These are phyloP conservation scores for Anser cygnoides DNA, from an alignment of 2,113 vertebrate species.

Conservation along the genomic window DNA sequence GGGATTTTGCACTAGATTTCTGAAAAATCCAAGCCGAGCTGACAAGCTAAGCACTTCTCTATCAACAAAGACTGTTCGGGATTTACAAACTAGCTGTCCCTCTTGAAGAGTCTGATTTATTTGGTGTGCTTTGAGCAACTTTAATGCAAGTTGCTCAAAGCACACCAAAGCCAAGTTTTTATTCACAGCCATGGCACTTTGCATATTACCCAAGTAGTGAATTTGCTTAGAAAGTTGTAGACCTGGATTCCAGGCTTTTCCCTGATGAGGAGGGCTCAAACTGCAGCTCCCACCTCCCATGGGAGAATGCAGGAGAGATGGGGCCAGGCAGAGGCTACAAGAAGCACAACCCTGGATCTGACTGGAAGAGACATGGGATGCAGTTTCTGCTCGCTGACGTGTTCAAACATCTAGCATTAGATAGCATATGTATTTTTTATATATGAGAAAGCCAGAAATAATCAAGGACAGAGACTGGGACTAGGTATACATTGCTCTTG, in stretches of 20 bases:
- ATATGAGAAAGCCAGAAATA: neutral
- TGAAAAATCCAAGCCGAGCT: conserved; percentile 61
- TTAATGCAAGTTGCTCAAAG: neutral
- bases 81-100: conserved; percentile 52
- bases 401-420: neutral
- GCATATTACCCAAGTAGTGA: neutral
- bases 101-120: conserved; percentile 52
- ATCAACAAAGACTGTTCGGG: conserved; percentile 56
- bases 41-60: conserved; percentile 63
- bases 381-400: neutral
- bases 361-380: neutral
- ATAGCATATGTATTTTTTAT: neutral
- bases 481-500: conserved; percentile 22
- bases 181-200: conserved; percentile 30
- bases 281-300: neutral
- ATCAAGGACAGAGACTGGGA: conserved; percentile 29
- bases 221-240: conserved; percentile 33
- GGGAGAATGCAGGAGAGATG: neutral
- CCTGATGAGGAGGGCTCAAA: conserved; percentile 13
- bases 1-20: conserved; percentile 63
- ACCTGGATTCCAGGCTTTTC: conserved; percentile 33
- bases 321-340: neutral
- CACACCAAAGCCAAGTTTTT: conserved; percentile 10
- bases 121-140: conserved; percentile 26
- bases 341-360: neutral